These are phyloP conservation scores for Clavelina lepadiformis DNA, from an alignment of 23 tunicate species.

Conservation along the genomic window DNA sequence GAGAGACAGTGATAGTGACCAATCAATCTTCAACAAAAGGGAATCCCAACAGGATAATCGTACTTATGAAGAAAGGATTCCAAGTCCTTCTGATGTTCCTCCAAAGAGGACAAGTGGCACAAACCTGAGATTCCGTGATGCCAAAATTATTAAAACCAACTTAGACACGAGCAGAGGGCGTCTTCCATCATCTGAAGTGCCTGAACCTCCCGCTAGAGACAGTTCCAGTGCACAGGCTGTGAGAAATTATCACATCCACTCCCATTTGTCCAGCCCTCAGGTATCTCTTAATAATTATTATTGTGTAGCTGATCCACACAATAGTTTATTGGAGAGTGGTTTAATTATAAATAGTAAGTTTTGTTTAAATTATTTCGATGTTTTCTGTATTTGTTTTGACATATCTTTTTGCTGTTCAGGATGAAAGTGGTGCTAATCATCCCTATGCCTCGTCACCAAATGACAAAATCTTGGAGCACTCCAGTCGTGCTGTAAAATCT, in stretches of 20 bases:
- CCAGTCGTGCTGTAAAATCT: no score
- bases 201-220: conserved; percentile 45
- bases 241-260: conserved; percentile 11
- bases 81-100: no score
- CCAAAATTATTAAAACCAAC: conserved; percentile 37
- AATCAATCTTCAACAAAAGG: not conserved
- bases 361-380: no score
- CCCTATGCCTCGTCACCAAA: no score
- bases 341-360: no score
- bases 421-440: no score
- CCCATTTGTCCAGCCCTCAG: conserved; percentile 1
- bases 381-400: no score
- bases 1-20: not conserved
- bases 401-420: no score
- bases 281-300: not conserved
- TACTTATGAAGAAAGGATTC: no score
- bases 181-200: not conserved
- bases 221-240: conserved; percentile 41
- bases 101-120: not conserved
- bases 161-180: conserved; percentile 4
- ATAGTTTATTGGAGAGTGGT: no score
- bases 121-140: conserved; percentile 1
- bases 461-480: no score
- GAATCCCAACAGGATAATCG: not conserved
- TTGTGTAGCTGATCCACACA: no score